Conservation (phyloP, 2,888 invertebrate genomes). For the Autographa gamma region DNA sequence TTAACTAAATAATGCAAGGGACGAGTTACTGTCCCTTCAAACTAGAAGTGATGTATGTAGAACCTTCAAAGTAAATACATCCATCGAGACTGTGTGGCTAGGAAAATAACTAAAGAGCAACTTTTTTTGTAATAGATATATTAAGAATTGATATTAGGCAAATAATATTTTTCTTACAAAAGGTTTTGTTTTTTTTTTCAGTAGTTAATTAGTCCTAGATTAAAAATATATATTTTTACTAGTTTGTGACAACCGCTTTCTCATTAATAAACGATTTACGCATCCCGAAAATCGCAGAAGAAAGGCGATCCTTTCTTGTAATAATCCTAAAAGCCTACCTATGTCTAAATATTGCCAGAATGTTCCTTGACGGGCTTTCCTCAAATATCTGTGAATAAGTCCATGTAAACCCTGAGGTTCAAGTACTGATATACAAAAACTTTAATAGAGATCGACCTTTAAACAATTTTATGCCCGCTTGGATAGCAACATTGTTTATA, state of each 20-base stretch:
- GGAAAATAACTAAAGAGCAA: too few species aligned
- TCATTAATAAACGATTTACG: neutral
- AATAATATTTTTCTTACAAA: too few species aligned
- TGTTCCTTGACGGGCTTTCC: neutral
- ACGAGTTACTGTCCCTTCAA: constrained; percentile 15
- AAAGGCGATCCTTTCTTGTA: neutral
- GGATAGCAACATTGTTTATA: too few species aligned
- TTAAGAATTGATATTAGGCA: neutral
- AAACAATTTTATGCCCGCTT: neutral
- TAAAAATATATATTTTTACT: neutral
- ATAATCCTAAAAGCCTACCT: constrained; percentile 2
- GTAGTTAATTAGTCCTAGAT: too few species aligned
- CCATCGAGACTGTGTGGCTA: too few species aligned
- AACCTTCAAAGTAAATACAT: too few species aligned
- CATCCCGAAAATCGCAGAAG: neutral
- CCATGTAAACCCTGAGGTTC: neutral
- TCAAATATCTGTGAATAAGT: neutral
- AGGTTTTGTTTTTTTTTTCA: too few species aligned
- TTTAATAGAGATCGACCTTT: neutral
- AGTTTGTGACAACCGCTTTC: neutral
- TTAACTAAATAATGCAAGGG: constrained; percentile 33
- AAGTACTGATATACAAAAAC: neutral
- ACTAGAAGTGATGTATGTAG: constrained; percentile 8
- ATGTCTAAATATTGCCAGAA: neutral
- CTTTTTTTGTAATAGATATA: neutral